Evolutionary conservation across 2,797 vertebrate genomes (phyloP).

Genomic region (Amazona finschi): DNA sequence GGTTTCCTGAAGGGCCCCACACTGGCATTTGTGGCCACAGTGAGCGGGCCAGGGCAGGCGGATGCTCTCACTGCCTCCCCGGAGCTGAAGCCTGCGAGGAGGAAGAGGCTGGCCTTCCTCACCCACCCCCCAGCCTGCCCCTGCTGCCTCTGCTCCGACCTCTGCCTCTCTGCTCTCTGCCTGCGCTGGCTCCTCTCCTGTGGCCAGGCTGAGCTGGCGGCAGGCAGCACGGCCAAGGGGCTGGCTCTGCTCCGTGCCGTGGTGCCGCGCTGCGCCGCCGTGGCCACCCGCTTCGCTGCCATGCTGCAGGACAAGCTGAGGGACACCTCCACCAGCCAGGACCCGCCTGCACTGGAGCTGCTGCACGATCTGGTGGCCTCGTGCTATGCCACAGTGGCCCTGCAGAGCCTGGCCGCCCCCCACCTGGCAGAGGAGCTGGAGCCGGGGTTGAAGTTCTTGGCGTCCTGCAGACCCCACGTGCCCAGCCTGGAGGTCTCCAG

Average conservation of each 20-base stretch:
- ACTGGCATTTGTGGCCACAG: slow-evolving; percentile 69
- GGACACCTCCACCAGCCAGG: rapidly evolving
- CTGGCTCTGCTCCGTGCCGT: slow-evolving; percentile 70
- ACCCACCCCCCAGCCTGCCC: slow-evolving; percentile 75
- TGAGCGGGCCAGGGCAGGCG: background rate
- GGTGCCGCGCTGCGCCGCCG: slow-evolving; percentile 71
- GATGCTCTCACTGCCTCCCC: slow-evolving; percentile 76
- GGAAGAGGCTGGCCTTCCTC: slow-evolving; percentile 76
- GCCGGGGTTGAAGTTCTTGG: slow-evolving; percentile 77
- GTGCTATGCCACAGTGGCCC: slow-evolving; percentile 78
- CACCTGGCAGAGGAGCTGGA: slow-evolving; percentile 68
- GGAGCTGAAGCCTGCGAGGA: slow-evolving; percentile 71
- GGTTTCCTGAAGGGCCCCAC: slow-evolving; percentile 75
- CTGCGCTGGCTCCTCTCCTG: slow-evolving; percentile 82
- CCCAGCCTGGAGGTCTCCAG: slow-evolving; percentile 72
- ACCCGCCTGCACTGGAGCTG: slow-evolving; percentile 35
- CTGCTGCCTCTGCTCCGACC: slow-evolving; percentile 84
- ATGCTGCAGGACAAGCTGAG: background rate
- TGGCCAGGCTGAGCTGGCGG: slow-evolving; percentile 69
- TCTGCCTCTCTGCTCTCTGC: slow-evolving; percentile 76
- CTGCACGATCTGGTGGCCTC: slow-evolving; percentile 79
- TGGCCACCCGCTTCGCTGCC: slow-evolving; percentile 21
- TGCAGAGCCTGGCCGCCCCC: slow-evolving; percentile 60
- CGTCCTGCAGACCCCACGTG: slow-evolving; percentile 53
- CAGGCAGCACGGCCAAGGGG: background rate